Conservation (phyloP, 2,888 invertebrate genomes). For the Hyppa rectilinea region DNA sequence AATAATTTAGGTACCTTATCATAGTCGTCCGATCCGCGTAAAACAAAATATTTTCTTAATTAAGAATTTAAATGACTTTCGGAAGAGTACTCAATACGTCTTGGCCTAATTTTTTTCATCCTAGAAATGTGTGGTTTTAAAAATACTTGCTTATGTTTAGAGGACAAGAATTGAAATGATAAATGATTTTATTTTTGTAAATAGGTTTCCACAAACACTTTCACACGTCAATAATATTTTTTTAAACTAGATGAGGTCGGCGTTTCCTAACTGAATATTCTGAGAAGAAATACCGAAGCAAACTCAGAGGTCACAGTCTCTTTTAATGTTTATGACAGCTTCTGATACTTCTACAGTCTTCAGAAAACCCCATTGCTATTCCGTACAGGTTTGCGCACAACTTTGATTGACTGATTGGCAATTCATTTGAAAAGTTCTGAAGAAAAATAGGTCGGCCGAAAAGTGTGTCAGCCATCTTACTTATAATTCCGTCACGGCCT, state of each 20-base stretch:
- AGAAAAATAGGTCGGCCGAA: slow-evolving; percentile 25
- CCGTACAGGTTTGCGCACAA: slow-evolving; percentile 16
- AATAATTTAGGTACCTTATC: neutral
- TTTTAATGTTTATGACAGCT: slow-evolving; percentile 2
- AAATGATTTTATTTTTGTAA: too few relatives aligned
- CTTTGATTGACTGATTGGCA: slow-evolving; percentile 43
- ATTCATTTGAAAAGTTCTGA: slow-evolving; percentile 31
- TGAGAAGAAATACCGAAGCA: too few relatives aligned
- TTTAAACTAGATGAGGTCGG: too few relatives aligned
- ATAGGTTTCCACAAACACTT: too few relatives aligned
- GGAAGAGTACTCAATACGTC: neutral
- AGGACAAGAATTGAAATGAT: neutral
- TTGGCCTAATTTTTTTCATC: neutral
- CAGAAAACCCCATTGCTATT: slow-evolving; percentile 25
- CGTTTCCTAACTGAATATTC: too few relatives aligned
- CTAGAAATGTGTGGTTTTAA: neutral
- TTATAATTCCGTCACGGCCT: neutral
- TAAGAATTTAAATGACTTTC: neutral
- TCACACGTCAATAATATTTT: too few relatives aligned
- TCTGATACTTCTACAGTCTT: neutral
- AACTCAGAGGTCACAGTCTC: too few relatives aligned
- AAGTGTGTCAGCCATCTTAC: slow-evolving; percentile 4
- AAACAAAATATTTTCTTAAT: neutral
- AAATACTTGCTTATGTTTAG: neutral
- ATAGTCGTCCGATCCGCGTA: neutral